phyloP scores from a whole-genome alignment of 2,113 vertebrate species.

The Lycocorax pyrrhopterus region DNA sequence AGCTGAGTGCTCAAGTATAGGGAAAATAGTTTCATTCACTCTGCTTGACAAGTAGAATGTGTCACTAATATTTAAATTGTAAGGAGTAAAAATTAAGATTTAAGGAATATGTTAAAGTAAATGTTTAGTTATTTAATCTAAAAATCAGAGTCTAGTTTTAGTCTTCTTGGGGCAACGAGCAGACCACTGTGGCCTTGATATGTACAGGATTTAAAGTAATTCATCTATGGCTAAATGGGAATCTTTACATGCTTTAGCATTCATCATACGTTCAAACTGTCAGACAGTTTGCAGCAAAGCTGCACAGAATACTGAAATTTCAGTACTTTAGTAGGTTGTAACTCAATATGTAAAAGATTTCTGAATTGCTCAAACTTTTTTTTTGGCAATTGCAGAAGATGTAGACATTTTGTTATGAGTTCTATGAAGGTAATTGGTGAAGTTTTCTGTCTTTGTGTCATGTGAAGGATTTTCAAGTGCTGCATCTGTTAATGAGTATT shows the following conservation, averaged over 20 bases:
- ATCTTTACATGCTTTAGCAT: not conserved
- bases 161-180: not conserved
- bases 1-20: not conserved
- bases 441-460: not conserved
- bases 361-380: not conserved
- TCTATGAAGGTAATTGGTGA: not conserved
- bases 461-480: not conserved
- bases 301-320: not conserved
- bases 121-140: not conserved
- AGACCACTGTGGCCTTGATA: not conserved
- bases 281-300: not conserved
- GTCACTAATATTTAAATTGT: not conserved
- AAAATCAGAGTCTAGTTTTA: not conserved
- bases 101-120: not conserved
- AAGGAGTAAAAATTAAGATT: not conserved
- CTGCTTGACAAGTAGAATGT: not conserved
- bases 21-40: not conserved
- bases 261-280: not conserved
- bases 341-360: not conserved
- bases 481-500: not conserved
- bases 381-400: not conserved
- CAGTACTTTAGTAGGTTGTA: not conserved
- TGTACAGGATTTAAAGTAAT: not conserved
- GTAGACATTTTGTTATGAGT: not conserved
- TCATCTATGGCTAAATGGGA: not conserved